Base-by-base conservation (phyloP, 1,140 invertebrate genomes). In the Melipona quadrifasciata region DNA sequence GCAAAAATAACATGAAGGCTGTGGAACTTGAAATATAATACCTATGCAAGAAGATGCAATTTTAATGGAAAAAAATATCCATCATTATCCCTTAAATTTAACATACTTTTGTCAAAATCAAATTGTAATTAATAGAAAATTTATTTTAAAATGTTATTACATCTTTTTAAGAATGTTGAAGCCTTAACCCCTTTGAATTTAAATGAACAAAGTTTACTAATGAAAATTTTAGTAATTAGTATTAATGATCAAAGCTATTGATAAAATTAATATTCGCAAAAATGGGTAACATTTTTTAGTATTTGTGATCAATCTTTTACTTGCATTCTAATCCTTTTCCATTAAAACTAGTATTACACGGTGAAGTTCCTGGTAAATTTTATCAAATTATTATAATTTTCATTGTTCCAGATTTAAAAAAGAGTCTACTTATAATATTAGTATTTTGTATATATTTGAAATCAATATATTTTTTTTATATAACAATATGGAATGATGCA, bases 11-110 rank as follows among this genome's bases (percentile, higher is more conserved):
- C 79, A 89, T 70, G 80, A 89, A 89, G 88, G 88, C 88, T 89
- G 88, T 90, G 88, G 85, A 90, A 89, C 87, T 89, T 79, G 78
- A 90, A 90, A 90, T 89, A 90, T 67, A 89, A 89, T 85, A 90
- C 53, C 82, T 89, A 85, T 71, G 64, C 65, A 89, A 82, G 47
- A 87, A 81, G 53, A 85, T 58, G n/a, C 31, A 55, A 80, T 68
- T 89, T 87, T 87, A 85, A 86, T 89, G 55, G 34, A 73, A 70
- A 81, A 76, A 24, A 75, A 12, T 81, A 73, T 86, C 68, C 76
- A 78, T 73, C 81, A 78, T 67, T 81, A 19, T 82, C 53, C 80
- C 72, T 82, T 82, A 17, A 75, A 65, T 82, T 64, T 75, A 75
- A 76, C n/a, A 31, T 19, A 53, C 12, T 71, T 82, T 55, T 27